Conservation (phyloP, 2,797 vertebrate genomes). For the Enteromius argenteus region DNA sequence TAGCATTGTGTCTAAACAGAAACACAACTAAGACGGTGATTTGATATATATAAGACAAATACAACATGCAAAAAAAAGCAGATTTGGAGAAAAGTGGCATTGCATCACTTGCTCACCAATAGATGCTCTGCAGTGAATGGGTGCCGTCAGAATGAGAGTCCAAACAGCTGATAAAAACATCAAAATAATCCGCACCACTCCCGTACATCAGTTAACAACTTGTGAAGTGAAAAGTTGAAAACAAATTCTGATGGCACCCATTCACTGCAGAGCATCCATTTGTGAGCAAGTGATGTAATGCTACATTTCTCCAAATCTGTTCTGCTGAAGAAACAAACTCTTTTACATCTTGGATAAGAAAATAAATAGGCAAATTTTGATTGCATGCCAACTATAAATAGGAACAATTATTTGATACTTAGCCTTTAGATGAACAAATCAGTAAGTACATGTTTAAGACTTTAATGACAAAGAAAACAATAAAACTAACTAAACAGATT, state of each 20-base stretch:
- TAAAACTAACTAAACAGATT: not conserved
- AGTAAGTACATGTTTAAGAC: not conserved
- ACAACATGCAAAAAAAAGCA: not conserved
- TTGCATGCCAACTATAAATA: not conserved
- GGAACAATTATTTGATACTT: not conserved
- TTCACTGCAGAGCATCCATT: not conserved
- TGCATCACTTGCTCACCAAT: not conserved
- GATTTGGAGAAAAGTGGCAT: not conserved
- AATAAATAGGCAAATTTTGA: not conserved
- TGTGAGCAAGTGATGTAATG: not conserved
- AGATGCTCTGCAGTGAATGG: not conserved
- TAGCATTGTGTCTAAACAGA: not conserved
- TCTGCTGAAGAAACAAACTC: not conserved
- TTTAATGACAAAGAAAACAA: not conserved
- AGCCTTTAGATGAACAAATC: not conserved
- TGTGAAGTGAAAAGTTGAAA: not conserved
- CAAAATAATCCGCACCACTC: not conserved
- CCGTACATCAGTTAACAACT: not conserved
- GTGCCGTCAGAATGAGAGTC: not conserved
- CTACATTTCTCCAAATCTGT: not conserved
- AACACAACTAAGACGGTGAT: not conserved
- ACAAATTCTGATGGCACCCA: not conserved
- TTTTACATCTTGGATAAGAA: not conserved
- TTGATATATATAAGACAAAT: not conserved
- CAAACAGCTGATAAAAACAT: not conserved